Evolutionary conservation across 2,797 vertebrate species (phyloP).

Genomic region (Thamnophis elegans): DNA sequence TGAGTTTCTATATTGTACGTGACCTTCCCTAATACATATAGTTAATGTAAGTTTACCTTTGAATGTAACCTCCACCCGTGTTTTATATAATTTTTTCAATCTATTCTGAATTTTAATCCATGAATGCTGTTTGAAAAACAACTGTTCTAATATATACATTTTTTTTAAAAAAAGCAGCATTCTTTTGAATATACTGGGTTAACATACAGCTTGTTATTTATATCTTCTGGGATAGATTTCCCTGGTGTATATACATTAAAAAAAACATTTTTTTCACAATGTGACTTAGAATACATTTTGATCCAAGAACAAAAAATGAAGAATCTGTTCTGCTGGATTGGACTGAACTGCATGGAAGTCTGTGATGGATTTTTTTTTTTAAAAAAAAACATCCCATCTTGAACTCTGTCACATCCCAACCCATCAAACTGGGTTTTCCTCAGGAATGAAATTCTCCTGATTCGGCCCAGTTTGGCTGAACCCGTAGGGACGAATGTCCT

Average conservation of each 20-base stretch:
- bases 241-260: not conserved
- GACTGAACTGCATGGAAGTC: not conserved
- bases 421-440: not conserved
- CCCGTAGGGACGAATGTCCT: too few species aligned
- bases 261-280: not conserved
- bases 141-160: too few species aligned
- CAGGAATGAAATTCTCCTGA: too few species aligned
- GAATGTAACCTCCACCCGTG: not conserved
- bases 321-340: not conserved
- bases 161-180: too few species aligned
- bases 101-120: not conserved
- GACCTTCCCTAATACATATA: not conserved
- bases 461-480: too few species aligned
- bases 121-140: not conserved
- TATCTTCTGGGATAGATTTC: not conserved
- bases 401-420: not conserved
- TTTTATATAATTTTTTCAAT: not conserved
- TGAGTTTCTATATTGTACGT: not conserved
- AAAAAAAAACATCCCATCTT: not conserved
- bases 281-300: not conserved
- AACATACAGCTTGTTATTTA: not conserved
- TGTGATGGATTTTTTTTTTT: not conserved
- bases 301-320: not conserved
- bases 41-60: not conserved
- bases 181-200: too few species aligned